Base-by-base conservation (phyloP, 1,140 invertebrate species). In the Rhopalosiphum padi region DNA sequence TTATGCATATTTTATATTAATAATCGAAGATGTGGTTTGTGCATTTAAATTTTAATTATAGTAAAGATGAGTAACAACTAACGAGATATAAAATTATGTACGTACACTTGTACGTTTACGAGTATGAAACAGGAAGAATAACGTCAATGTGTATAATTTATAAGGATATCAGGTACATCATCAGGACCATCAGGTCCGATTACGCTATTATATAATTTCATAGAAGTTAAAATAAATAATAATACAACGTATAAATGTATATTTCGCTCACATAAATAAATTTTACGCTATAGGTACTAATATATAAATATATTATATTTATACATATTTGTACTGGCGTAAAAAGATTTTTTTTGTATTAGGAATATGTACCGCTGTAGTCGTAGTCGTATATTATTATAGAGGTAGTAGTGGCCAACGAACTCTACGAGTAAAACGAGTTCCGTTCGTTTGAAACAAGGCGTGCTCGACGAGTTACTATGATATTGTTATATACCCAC, bases 371-470 rank as follows among this genome's bases (percentile, higher is more conserved):
- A 77, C 30, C 60, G 35, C n/a, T 82, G 77, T 82, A 68, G 77
- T 25, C 35, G 77, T 82, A 60, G n/a, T 37, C 7, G 6, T 37
- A 37, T 37, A 83, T 77, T 77, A 77, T 77, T 37, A 83, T 37
- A 37, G 35, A 83, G 9, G 22, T 83, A 83, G 11, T 30, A 60
- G 82, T 93, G 91, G 91, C 82, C 91, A 93, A 93, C 91, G 91
- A 93, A 93, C 91, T 93, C 91, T 35, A 25, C 43, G 82, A 43
- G 82, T 8, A 30, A 85, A 93, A 91, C 90, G 77, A 83, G 90
- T 91, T 91, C 5, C 30, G 90, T 82, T 82, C 43, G 43, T 88
- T 55, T 8, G 11, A 43, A 82, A 77, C 60, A n/a, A 91, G 90
- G 90, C 55, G 90, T 91, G 90, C 51, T 37, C 43, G 46, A 15